Evolutionary conservation across 2,797 vertebrate genomes (phyloP).

Genomic region (Alectoris magna): DNA sequence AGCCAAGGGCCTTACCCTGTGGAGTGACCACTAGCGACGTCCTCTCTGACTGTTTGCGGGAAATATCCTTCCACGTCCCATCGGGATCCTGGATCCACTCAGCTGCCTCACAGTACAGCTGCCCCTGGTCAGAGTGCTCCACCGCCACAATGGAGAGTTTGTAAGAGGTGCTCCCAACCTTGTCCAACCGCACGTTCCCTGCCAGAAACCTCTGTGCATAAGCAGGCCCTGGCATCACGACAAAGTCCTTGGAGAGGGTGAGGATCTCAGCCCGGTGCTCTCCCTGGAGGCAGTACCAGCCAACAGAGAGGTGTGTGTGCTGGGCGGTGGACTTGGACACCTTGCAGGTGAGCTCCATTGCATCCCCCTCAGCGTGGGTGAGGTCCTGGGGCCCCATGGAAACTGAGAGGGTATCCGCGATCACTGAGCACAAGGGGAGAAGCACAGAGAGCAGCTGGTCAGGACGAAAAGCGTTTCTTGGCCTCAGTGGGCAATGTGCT

Average conservation of each 20-base stretch:
- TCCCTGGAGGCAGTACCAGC: conserved; percentile 82
- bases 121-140: conserved; percentile 62
- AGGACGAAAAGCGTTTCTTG: not conserved
- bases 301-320: conserved; percentile 91
- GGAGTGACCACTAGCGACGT: conserved; percentile 22
- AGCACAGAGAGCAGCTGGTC: not conserved
- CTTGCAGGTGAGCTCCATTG: conserved; percentile 83
- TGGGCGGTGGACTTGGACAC: conserved; percentile 87
- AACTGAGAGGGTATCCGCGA: conserved; percentile 85
- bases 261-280: conserved; percentile 38
- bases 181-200: conserved; percentile 57
- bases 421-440: conserved; percentile 78
- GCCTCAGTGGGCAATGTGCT: rapidly evolving
- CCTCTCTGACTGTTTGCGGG: conserved; percentile 71
- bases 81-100: conserved; percentile 83
- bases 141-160: conserved; percentile 43
- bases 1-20: conserved; percentile 76
- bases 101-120: conserved; percentile 70
- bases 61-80: conserved; percentile 78
- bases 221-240: conserved; percentile 62
- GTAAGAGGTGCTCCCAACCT: conserved; percentile 62
- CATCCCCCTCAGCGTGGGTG: conserved; percentile 78
- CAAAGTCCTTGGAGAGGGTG: conserved; percentile 77
- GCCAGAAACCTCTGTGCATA: conserved; percentile 59
- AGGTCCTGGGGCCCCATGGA: conserved; percentile 67